Base-by-base conservation (phyloP, 2,888 invertebrate species). In the Laspeyria flexula region DNA sequence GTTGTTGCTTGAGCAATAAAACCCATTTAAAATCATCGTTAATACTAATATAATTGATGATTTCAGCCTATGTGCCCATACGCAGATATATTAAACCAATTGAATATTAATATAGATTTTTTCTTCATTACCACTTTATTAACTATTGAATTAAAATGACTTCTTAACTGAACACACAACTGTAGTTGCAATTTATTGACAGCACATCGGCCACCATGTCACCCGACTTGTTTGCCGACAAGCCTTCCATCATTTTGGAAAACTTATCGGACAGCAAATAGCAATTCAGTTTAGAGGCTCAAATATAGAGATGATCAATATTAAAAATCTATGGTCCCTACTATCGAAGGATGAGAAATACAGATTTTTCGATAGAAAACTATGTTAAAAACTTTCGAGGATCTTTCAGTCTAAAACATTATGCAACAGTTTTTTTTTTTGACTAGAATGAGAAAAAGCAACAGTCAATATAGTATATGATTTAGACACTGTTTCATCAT, bases 281-380 rank as follows among this genome's bases (percentile, higher is more conserved):
- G 47, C 53, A 42, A n/a, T 25, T 29, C 15, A 1, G 7, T 42
- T 58, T 12, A 27, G 50, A 57, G 56, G 57, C 49, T 62, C 65
- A 77, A 81, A 82, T 78, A 83, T 72, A 81, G 71, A 79, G 76
- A 76, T 66, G 58, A 66, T 73, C 63, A 61, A 63, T 65, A 71
- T 77, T 77, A 75, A 75, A 25, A 71, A 66, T 83, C 89, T 89
- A 89, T 90, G 90, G 90, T 89, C 89, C 90, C 90, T 88, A 89
- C 85, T 80, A 79, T 83, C 63, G 77, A 81, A 81, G 68, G 77
- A 77, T 53, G 51, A 70, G 62, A 69, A 64, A 77, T 77, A 74
- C 79, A 75, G 79, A 79, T 70, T 68, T 77, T 71, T 76, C 73
- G 72, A 75, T 71, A 69, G 63, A 78, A 77, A 72, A 75, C 67